phyloP scores from a whole-genome alignment of 2,888 invertebrate species.

The Acanthacorydalis orientalis region DNA sequence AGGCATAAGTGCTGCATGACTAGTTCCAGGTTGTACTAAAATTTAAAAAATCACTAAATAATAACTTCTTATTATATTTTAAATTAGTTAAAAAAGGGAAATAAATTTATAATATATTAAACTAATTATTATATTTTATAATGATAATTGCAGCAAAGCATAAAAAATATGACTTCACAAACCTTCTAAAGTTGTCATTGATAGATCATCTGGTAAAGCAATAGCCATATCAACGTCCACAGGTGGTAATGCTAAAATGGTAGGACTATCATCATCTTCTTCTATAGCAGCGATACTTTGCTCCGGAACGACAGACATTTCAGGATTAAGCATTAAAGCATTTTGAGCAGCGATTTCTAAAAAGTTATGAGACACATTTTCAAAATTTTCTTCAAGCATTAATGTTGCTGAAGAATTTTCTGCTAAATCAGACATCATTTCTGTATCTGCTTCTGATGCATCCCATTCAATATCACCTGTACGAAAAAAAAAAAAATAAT shows the following conservation, averaged over 20 bases:
- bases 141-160: slow-evolving; percentile 5
- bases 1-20: slow-evolving; percentile 14
- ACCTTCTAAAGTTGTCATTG: slow-evolving; percentile 17
- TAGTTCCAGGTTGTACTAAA: slow-evolving; percentile 23
- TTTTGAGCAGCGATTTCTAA: slow-evolving; percentile 1
- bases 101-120: no score
- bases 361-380: slow-evolving; percentile 9
- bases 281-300: slow-evolving; percentile 1
- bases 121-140: not conserved
- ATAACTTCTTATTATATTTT: no score
- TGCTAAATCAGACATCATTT: slow-evolving; percentile 17
- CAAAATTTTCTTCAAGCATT: slow-evolving; percentile 3
- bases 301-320: slow-evolving; percentile 5
- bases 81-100: not conserved
- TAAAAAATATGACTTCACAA: not conserved
- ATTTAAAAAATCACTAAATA: slow-evolving; percentile 11
- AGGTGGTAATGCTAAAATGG: slow-evolving; percentile 14
- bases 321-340: slow-evolving; percentile 3
- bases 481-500: not conserved
- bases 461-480: slow-evolving; percentile 62
- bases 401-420: slow-evolving; percentile 2
- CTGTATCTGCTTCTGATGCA: slow-evolving; percentile 42
- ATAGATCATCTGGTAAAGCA: slow-evolving; percentile 27
- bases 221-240: slow-evolving; percentile 22
- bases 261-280: slow-evolving; percentile 6